These are phyloP conservation scores for Enteromius anoplus DNA, from an alignment of 2,797 vertebrate species.

Conservation along the genomic window DNA sequence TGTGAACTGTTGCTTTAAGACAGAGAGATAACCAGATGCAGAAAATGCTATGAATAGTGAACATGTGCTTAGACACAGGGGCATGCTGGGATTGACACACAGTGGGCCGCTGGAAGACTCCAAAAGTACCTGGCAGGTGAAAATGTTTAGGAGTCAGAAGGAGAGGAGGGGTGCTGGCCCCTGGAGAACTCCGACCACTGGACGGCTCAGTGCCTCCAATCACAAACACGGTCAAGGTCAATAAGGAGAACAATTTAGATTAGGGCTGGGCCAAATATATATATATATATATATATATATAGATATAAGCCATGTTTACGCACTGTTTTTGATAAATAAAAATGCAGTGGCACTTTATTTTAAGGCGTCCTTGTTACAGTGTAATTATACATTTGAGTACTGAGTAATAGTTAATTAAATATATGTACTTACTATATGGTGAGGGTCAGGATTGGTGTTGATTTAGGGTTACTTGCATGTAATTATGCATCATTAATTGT, in stretches of 20 bases:
- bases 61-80: constrained; percentile 22
- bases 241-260: constrained; percentile 23
- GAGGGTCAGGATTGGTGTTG: neutral
- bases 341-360: neutral
- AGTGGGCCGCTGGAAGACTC: constrained; percentile 20
- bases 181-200: constrained; percentile 89
- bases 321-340: neutral
- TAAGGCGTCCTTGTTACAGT: neutral
- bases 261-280: neutral
- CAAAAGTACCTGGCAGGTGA: constrained; percentile 87
- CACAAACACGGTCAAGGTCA: constrained; percentile 58
- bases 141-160: constrained; percentile 91
- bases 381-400: neutral
- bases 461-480: neutral
- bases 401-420: neutral
- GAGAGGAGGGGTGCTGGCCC: constrained; percentile 87
- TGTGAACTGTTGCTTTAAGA: constrained; percentile 6
- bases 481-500: neutral
- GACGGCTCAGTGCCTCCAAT: constrained; percentile 87
- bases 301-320: neutral
- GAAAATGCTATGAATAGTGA: neutral
- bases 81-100: constrained; percentile 29
- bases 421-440: neutral
- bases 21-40: constrained; percentile 7
- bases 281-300: neutral